Percentiles rank a stretch among this genome's conserved stretches.
phyloP scores from a whole-genome alignment of 2,888 invertebrate genomes.

The Eutolmus rufibarbis region DNA sequence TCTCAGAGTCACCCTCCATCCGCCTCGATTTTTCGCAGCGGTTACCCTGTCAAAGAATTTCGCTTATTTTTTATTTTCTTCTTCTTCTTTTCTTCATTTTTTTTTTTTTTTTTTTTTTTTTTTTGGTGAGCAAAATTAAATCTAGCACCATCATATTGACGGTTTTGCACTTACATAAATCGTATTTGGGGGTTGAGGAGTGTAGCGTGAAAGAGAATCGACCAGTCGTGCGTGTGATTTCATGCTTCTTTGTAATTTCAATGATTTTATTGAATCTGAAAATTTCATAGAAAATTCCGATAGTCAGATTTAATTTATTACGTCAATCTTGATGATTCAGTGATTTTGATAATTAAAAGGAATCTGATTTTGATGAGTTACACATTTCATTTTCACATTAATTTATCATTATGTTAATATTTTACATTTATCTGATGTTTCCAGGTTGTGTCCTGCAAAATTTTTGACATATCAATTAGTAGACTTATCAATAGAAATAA shows the following conservation, averaged over 20 bases:
- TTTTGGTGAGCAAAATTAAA: background rate
- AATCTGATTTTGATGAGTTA: background rate
- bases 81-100: background rate
- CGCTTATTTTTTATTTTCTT: background rate
- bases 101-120: background rate
- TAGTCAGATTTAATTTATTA: background rate
- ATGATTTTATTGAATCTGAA: background rate
- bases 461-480: no score
- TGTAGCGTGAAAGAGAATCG: background rate
- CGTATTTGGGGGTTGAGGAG: background rate
- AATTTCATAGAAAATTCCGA: background rate
- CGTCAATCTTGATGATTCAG: background rate
- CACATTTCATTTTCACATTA: background rate
- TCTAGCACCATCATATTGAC: background rate
- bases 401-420: background rate
- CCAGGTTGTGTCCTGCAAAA: no score
- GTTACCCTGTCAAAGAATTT: background rate
- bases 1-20: background rate
- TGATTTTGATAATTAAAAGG: background rate
- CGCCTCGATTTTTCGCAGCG: background rate
- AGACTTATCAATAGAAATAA: no score
- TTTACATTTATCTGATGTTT: background rate
- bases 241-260: background rate
- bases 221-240: background rate
- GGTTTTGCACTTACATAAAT: background rate